Percentiles rank a stretch among this genome's conserved stretches.
These are phyloP conservation scores for Prochilodus magdalenae DNA, from an alignment of 2,113 vertebrate species.

Conservation along the genomic window DNA sequence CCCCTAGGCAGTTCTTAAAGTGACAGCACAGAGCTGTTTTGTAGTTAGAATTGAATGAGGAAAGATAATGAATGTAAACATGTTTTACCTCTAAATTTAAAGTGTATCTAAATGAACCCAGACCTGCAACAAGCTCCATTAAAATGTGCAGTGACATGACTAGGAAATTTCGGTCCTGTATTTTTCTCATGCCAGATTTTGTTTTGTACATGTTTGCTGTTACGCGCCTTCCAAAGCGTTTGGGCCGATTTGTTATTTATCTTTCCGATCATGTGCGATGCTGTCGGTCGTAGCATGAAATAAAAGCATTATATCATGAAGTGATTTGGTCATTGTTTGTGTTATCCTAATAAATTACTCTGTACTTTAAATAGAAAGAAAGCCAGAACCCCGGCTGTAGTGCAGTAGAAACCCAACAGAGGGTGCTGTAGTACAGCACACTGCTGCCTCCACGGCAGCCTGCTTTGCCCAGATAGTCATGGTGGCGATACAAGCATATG, in stretches of 20 bases:
- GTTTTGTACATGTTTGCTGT: conserved; percentile 41
- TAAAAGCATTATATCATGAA: conserved; percentile 68
- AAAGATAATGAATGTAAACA: conserved; percentile 67
- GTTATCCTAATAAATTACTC: too few relatives aligned
- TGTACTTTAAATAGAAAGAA: neutral
- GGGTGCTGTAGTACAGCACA: conserved; percentile 60
- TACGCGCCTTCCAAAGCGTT: conserved; percentile 36
- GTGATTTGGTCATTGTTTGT: neutral
- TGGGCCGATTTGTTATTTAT: conserved; percentile 55
- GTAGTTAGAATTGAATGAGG: neutral
- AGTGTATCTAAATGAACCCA: conserved; percentile 33
- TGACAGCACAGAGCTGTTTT: conserved; percentile 9
- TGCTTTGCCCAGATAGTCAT: conserved; percentile 12
- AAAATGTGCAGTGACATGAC: conserved; percentile 12
- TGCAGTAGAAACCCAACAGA: conserved; percentile 63
- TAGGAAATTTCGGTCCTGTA: conserved; percentile 24
- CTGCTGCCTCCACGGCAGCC: neutral
- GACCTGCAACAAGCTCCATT: conserved; percentile 18
- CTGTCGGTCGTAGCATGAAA: conserved; percentile 72
- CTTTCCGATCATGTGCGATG: conserved; percentile 50
- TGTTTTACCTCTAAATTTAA: conserved; percentile 42
- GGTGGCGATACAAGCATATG: neutral
- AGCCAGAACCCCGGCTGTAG: neutral
- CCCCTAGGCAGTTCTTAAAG: conserved; percentile 21
- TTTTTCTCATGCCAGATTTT: conserved; percentile 59